These are phyloP conservation scores for Varanus salvator DNA, from an alignment of 2,113 vertebrate species.

Conservation along the genomic window DNA sequence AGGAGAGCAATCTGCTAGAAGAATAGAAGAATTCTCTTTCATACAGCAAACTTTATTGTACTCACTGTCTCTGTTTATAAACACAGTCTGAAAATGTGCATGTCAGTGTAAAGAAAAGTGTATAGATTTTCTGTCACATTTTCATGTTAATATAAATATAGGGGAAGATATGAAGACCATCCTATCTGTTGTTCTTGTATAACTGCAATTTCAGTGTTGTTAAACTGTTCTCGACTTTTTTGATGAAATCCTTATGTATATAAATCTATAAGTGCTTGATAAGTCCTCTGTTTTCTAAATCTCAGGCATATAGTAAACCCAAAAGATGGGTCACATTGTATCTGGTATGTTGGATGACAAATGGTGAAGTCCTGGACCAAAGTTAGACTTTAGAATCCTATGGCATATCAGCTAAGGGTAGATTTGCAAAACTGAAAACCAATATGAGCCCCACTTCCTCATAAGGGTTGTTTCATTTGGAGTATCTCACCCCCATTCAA, in stretches of 20 bases:
- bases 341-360: background rate
- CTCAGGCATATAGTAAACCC: background rate
- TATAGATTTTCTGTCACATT: rapidly evolving
- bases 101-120: background rate
- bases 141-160: background rate
- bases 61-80: background rate
- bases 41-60: background rate
- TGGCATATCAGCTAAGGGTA: background rate
- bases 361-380: background rate
- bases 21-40: background rate
- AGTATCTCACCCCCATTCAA: too few relatives aligned
- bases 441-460: background rate
- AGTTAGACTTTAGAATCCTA: background rate
- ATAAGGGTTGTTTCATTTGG: background rate
- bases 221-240: background rate
- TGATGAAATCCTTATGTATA: background rate
- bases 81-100: background rate
- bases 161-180: background rate
- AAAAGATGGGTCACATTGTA: too few relatives aligned
- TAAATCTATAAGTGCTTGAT: background rate
- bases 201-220: background rate
- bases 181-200: background rate
- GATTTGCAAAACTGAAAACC: background rate
- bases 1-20: background rate
- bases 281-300: background rate